These are phyloP conservation scores for Gorilla gorilla DNA, from an alignment of 2,113 vertebrate species.

Conservation along the genomic window DNA sequence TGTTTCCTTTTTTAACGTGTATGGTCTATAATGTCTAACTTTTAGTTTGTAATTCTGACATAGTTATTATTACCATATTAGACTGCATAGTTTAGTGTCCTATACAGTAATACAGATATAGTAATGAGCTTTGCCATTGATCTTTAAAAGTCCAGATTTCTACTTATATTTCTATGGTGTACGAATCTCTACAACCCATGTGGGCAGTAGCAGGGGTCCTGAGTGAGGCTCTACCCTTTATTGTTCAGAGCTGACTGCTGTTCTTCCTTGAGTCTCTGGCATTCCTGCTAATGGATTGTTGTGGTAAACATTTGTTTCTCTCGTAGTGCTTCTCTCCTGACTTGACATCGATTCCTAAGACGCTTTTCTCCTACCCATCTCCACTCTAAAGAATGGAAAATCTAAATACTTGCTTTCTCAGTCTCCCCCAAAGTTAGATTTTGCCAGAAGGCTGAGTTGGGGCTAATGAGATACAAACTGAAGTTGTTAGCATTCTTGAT, in stretches of 20 bases:
- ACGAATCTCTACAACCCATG: background rate
- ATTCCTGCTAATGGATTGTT: background rate
- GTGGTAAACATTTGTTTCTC: background rate
- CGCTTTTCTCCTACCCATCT: background rate
- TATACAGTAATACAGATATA: background rate
- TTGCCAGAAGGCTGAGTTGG: background rate
- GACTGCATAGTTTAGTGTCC: background rate
- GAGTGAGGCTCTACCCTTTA: background rate
- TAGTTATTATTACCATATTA: too few relatives aligned
- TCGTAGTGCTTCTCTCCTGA: background rate
- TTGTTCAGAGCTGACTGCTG: background rate
- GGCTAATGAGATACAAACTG: background rate
- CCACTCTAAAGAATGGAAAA: background rate
- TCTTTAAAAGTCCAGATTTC: slow-evolving; percentile 3
- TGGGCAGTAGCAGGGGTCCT: background rate
- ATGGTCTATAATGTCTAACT: background rate
- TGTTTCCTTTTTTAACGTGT: background rate
- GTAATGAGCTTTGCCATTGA: background rate
- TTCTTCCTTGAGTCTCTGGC: background rate
- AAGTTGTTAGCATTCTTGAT: background rate
- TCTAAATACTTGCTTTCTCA: background rate
- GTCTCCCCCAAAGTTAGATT: background rate
- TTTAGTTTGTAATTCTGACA: background rate
- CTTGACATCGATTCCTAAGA: background rate
- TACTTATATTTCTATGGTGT: background rate